Conservation (phyloP, 2,888 invertebrate genomes). For the Tinea semifulvella region DNA sequence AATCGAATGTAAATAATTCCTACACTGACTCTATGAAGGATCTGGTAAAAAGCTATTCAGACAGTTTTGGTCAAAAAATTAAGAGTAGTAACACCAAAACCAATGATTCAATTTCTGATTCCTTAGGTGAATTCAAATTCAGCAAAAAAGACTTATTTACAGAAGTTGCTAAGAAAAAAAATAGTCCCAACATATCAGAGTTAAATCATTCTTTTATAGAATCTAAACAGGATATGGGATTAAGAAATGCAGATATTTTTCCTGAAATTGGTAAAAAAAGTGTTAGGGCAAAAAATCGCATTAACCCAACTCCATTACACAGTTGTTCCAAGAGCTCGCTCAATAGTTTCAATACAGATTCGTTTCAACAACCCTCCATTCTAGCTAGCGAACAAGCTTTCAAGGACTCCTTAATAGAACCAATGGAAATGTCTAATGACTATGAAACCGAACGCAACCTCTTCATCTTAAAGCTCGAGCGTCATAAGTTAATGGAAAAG, state of each 20-base stretch:
- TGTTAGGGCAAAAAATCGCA: constrained; percentile 50
- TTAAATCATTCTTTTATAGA: too few species aligned
- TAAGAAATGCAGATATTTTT: too few species aligned
- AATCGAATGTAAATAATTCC: constrained; percentile 33
- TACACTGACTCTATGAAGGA: constrained; percentile 32
- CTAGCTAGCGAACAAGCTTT: constrained; percentile 42
- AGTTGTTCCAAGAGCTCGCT: constrained; percentile 37
- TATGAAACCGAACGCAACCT: constrained; percentile 49
- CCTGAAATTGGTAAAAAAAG: too few species aligned
- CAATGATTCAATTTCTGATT: too few species aligned
- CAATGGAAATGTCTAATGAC: constrained; percentile 35
- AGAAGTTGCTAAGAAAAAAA: too few species aligned
- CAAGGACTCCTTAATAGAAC: constrained; percentile 38
- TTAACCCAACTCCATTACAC: constrained; percentile 63
- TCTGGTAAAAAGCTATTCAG: constrained; percentile 46
- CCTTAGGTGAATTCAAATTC: too few species aligned
- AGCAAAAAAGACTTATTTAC: constrained; percentile 46
- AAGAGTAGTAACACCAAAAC: too few species aligned
- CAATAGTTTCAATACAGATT: constrained; percentile 43
- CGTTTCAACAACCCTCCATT: constrained; percentile 39
- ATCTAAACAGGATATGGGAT: too few species aligned
- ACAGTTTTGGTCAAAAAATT: constrained; percentile 51
- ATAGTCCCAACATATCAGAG: too few species aligned
- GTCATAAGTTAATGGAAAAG: constrained; percentile 56
- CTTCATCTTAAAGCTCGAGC: constrained; percentile 52